Evolutionary conservation across 2,797 vertebrate species (phyloP).

Genomic region (Brachyalestes nurse): DNA sequence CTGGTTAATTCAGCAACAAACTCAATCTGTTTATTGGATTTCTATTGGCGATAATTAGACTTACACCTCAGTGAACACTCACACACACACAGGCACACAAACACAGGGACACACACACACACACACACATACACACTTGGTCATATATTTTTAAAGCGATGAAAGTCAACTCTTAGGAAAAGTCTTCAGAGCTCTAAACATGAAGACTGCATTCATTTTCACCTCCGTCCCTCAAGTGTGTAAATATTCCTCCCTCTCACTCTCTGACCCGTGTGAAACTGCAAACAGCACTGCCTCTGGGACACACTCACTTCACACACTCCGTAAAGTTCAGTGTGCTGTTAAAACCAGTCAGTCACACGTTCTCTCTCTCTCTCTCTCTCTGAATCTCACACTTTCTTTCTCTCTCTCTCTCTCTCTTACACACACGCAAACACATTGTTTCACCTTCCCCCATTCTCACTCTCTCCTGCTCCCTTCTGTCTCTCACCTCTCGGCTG

Average conservation of each 20-base stretch:
- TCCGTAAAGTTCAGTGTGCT: conserved; percentile 16
- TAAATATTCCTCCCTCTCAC: not conserved
- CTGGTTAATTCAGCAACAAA: not conserved
- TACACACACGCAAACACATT: not conserved
- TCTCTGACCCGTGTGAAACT: conserved; percentile 25
- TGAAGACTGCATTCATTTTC: conserved; percentile 36
- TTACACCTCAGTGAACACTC: not conserved
- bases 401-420: not conserved
- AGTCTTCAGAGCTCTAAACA: not conserved
- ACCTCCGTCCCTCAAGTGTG: conserved; percentile 25
- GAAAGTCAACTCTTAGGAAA: conserved; percentile 1
- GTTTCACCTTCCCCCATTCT: not conserved
- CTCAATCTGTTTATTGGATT: not conserved
- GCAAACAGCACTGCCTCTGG: conserved; percentile 34
- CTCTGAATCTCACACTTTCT: conserved; percentile 11
- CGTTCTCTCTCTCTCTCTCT: not conserved
- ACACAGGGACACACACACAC: not conserved
- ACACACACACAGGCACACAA: too few relatives aligned
- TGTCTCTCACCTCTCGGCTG: conserved; percentile 54
- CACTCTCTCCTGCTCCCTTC: not conserved
- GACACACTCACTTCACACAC: conserved; percentile 33
- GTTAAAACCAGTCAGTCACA: conserved; percentile 12
- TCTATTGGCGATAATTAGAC: not conserved
- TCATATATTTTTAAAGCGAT: not conserved
- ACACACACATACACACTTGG: not conserved